Percentiles rank a stretch among this genome's conserved stretches.
Evolutionary conservation across 2,113 vertebrate species (phyloP).

Genomic region (Psittacula cyanocephala): DNA sequence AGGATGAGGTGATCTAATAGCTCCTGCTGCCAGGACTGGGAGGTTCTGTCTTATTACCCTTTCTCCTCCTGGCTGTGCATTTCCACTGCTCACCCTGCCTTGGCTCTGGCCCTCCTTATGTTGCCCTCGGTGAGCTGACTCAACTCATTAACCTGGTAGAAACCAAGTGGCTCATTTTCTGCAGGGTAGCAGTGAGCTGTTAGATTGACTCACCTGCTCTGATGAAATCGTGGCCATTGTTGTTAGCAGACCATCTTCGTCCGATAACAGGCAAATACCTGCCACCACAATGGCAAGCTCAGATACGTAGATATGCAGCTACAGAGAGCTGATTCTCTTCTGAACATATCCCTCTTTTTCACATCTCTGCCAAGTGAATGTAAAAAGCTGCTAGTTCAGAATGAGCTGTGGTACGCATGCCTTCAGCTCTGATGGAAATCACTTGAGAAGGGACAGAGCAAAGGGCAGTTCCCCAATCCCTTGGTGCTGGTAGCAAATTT

Average conservation of each 20-base stretch:
- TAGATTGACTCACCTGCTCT: constrained; percentile 4
- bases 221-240: not conserved
- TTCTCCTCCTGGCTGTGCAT: constrained; percentile 31
- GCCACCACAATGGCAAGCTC: not conserved
- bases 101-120: not conserved
- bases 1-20: not conserved
- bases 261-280: not conserved
- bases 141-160: not conserved
- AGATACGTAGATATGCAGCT: not conserved
- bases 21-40: not conserved
- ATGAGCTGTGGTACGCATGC: not conserved
- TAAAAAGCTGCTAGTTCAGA: not conserved
- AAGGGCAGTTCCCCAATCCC: not conserved
- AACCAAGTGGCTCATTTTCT: not conserved
- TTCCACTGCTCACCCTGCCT: not conserved
- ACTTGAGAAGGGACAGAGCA: not conserved
- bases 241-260: not conserved
- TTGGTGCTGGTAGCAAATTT: not conserved
- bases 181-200: not conserved
- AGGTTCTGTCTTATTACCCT: not conserved
- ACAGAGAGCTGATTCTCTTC: not conserved
- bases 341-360: not conserved
- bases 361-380: not conserved
- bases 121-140: not conserved
- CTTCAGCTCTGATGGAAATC: not conserved